phyloP scores from a whole-genome alignment of 2,797 vertebrate species.

The Phrynocephalus vlangalii region DNA sequence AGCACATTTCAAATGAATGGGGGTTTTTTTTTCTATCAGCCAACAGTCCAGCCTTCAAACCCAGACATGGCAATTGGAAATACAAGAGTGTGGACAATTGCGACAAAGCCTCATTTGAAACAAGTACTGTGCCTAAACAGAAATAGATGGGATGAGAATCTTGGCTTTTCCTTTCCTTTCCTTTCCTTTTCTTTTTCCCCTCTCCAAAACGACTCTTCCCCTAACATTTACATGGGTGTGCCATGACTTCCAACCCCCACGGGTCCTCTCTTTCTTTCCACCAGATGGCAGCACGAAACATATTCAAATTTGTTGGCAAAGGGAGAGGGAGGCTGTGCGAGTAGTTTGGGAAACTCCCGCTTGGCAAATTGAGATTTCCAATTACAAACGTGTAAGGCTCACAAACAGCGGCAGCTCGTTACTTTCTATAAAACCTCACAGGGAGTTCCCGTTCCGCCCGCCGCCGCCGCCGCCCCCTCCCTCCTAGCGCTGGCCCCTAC shows the following conservation, averaged over 20 bases:
- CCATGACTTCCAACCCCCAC: neutral
- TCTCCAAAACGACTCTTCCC: neutral
- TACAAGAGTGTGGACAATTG: neutral
- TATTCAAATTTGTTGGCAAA: conserved; percentile 8
- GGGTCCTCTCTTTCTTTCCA: conserved; percentile 13
- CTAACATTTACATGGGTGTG: neutral
- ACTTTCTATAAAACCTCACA: neutral
- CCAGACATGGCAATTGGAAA: neutral
- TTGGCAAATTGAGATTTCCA: conserved; percentile 1
- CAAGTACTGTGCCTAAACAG: neutral
- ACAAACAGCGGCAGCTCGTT: neutral
- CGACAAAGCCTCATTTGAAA: neutral
- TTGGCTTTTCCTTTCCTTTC: too few relatives aligned
- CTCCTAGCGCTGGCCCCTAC: too few relatives aligned
- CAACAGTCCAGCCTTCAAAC: too few relatives aligned
- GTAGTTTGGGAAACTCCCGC: neutral
- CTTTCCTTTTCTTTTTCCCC: neutral
- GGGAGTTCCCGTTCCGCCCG: neutral
- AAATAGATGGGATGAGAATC: neutral
- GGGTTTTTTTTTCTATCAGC: too few relatives aligned
- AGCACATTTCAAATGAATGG: neutral
- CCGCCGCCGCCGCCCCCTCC: too few relatives aligned
- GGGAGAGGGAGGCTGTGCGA: neutral
- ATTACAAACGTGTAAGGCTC: neutral
- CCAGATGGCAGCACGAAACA: conserved; percentile 56